A percentile compares a stretch with the other conserved stretches of the same genome.
phyloP scores from a whole-genome alignment of 2,113 vertebrate species.

The Sinosuthora webbiana region DNA sequence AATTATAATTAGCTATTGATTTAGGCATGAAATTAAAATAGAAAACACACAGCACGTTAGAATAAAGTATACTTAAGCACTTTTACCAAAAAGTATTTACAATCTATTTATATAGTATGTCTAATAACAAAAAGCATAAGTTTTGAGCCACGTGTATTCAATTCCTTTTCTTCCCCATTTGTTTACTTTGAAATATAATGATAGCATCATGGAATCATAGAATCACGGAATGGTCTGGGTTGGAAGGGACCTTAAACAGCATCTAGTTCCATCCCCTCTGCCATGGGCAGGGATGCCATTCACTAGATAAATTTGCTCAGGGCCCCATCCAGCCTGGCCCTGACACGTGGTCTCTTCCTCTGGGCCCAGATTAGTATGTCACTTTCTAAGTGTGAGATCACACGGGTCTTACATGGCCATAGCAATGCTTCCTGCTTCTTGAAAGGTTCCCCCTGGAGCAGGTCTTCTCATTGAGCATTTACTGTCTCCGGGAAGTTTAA shows the following conservation, averaged over 20 bases:
- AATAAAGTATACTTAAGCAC: conserved; percentile 69
- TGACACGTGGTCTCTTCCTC: not conserved
- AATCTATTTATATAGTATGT: conserved; percentile 49
- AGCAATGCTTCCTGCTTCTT: not conserved
- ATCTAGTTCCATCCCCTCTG: not conserved
- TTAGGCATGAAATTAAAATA: conserved; percentile 70
- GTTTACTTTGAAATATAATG: not conserved
- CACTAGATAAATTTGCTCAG: not conserved
- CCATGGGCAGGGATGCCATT: not conserved
- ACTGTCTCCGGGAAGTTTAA: conserved; percentile 16
- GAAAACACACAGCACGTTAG: conserved; percentile 59
- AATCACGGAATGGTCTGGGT: not conserved
- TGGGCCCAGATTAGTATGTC: not conserved
- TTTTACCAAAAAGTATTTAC: conserved; percentile 69
- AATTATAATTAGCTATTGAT: conserved; percentile 74
- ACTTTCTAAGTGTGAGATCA: not conserved
- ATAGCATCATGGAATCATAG: not conserved
- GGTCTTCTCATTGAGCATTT: not conserved
- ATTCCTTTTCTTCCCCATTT: not conserved
- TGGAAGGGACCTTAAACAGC: not conserved
- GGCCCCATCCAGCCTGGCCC: not conserved
- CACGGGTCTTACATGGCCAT: not conserved
- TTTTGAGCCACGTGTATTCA: conserved; percentile 20
- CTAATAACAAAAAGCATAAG: conserved; percentile 25
- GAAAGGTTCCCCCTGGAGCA: not conserved